Base-by-base conservation (phyloP, 2,113 vertebrate genomes). In the Fukomys damarensis region DNA sequence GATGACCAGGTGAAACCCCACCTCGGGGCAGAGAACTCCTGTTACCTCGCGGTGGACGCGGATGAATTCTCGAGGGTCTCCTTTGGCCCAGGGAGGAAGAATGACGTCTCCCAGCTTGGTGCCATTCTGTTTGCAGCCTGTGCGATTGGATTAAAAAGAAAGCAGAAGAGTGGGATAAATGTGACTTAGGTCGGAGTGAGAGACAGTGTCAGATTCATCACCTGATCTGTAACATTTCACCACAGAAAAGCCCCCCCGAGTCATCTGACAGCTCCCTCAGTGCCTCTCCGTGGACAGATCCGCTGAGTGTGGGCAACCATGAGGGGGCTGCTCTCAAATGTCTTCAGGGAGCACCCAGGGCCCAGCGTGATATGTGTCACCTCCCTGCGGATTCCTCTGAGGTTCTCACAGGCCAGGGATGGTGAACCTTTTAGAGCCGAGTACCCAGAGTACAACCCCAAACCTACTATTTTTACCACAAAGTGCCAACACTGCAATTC, bases 51-150 rank as follows among this genome's bases (percentile, higher is more conserved):
- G 99, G 98, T 99, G 99, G 90, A 99, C 99, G 94, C 99, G 98
- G 98, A 99, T 99, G 98, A 99, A 99, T 98, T 99, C 99, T 56
- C 99, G 99, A 0, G 99, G 99, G 98, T 99, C 99, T 32, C 99
- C 99, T 98, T 99, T 99, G 63, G 99, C 99, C 99, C 99, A 99
- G 0, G 99, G 99, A 2, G 99, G 99, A 43, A 99, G 99, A 94
- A 99, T 99, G 14, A 99, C 99, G 65, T 99, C 99, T 3, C 99
- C 99, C 65, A 99, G 99, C 92, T 99, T 99, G 89, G 99, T 99
- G 96, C 99, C 99, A 30, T 99, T 99, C 98, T 99, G 99, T 97
- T 99, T 99, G 96, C 99, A 99, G 43, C 99, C 99, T 99, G 94
- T 65, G 49, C 26, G 86, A 94, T 86, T 3, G 35, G 74, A 90